Evolutionary conservation across 2,113 vertebrate species (phyloP).

Genomic region (Tor tambroides): DNA sequence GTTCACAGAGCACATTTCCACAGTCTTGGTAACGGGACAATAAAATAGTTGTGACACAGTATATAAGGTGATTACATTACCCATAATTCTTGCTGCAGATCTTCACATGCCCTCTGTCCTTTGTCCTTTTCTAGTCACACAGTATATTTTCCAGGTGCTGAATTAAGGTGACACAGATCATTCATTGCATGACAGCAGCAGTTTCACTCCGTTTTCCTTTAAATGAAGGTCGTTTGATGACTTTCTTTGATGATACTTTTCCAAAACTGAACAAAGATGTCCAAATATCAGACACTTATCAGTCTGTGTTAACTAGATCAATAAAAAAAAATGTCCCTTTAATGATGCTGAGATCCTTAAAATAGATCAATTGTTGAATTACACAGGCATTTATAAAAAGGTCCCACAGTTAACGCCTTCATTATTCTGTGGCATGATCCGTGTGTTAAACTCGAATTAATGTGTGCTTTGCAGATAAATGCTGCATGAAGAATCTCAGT

Average conservation of each 20-base stretch:
- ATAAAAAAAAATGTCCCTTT: background rate
- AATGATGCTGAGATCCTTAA: conserved; percentile 60
- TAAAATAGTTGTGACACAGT: background rate
- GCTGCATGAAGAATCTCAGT: conserved; percentile 30
- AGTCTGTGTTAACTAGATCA: conserved; percentile 32
- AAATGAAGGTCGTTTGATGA: background rate
- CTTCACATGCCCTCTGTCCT: conserved; percentile 2
- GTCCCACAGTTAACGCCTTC: conserved; percentile 60
- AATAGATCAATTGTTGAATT: conserved; percentile 66
- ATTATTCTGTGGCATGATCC: conserved; percentile 54
- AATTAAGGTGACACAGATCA: conserved; percentile 23
- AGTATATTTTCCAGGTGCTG: background rate
- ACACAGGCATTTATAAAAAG: conserved; percentile 62
- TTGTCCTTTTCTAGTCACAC: conserved; percentile 5
- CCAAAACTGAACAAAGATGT: background rate
- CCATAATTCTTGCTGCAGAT: conserved; percentile 19
- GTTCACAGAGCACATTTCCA: background rate
- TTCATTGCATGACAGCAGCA: background rate
- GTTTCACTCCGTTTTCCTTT: background rate
- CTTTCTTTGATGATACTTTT: conserved; percentile 5
- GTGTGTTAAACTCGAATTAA: conserved; percentile 52
- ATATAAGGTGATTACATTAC: conserved; percentile 26
- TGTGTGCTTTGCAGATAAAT: conserved; percentile 52
- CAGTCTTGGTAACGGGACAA: background rate
- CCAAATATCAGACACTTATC: conserved; percentile 19